Evolutionary conservation across 2,888 invertebrate genomes (phyloP).

Genomic region (Lasioglossum villosulum): DNA sequence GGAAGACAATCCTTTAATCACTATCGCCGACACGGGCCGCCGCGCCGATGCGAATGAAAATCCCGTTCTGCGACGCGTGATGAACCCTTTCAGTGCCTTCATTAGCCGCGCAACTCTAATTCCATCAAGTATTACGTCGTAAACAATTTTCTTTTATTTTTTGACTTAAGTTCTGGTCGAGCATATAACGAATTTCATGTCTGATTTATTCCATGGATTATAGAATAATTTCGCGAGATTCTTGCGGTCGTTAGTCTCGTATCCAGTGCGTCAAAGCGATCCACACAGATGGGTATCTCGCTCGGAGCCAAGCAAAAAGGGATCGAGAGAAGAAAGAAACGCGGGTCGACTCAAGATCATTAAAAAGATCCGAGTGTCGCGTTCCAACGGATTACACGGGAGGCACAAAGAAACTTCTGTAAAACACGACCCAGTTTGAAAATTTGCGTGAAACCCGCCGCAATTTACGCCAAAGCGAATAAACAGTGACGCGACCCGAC

Average conservation of each 20-base stretch:
- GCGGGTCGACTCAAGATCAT: neutral
- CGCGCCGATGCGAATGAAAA: neutral
- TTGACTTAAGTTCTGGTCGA: too few relatives aligned
- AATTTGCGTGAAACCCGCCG: conserved; percentile 15
- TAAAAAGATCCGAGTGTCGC: neutral
- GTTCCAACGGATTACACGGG: neutral
- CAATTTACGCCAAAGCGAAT: conserved; percentile 45
- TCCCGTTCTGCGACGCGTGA: neutral
- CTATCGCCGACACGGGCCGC: neutral
- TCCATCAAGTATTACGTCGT: neutral
- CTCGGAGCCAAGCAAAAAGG: neutral
- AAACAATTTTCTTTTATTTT: neutral
- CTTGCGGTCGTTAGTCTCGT: neutral
- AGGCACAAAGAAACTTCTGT: neutral
- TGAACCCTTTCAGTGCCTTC: neutral
- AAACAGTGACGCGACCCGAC: conserved; percentile 23
- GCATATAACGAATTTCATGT: too few relatives aligned
- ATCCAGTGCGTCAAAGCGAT: neutral
- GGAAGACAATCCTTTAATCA: conserved; percentile 1
- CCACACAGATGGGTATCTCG: neutral
- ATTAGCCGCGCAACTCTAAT: neutral
- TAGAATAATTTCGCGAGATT: neutral
- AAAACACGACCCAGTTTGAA: conserved; percentile 15
- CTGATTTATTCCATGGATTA: neutral
- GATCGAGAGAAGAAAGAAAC: neutral